A percentile compares a stretch with the other conserved stretches of the same genome.
Evolutionary conservation across 2,797 vertebrate species (phyloP).

Genomic region (Acanthurus leucopareius): DNA sequence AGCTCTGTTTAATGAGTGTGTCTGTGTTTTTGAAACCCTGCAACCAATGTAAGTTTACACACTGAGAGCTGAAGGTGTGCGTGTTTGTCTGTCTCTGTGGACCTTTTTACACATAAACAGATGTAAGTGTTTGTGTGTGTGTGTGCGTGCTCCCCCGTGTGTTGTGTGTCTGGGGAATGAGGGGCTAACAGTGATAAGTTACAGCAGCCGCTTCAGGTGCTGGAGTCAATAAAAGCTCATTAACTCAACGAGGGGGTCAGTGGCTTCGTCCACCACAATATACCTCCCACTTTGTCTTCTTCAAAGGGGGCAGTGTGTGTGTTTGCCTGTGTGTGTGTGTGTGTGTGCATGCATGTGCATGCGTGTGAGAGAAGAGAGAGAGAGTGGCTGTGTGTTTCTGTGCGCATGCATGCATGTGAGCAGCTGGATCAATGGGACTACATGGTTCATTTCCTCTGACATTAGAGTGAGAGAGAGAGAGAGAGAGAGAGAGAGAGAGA

Average conservation of each 20-base stretch:
- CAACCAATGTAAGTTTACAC: conserved; percentile 10
- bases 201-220: conserved; percentile 82
- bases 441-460: conserved; percentile 59
- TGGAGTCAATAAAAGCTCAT: conserved; percentile 90
- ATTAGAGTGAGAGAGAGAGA: conserved; percentile 1
- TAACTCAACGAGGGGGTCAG: conserved; percentile 86
- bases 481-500: conserved; percentile 5
- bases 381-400: conserved; percentile 20
- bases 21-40: conserved; percentile 8
- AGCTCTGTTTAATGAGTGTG: conserved; percentile 13
- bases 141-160: conserved; percentile 48
- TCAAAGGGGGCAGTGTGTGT: conserved; percentile 31
- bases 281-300: conserved; percentile 79
- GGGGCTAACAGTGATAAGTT: conserved; percentile 88
- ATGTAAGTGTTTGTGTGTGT: conserved; percentile 13
- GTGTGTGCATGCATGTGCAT: too few species aligned
- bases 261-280: conserved; percentile 74
- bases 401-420: conserved; percentile 37
- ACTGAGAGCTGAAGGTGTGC: neutral
- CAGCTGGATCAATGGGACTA: conserved; percentile 53
- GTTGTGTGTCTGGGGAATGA: conserved; percentile 64
- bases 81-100: conserved; percentile 20
- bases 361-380: conserved; percentile 5
- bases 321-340: too few species aligned
- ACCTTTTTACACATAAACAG: conserved; percentile 34